Evolutionary conservation across 2,797 vertebrate species (phyloP).

Genomic region (Amazonetta brasiliensis): DNA sequence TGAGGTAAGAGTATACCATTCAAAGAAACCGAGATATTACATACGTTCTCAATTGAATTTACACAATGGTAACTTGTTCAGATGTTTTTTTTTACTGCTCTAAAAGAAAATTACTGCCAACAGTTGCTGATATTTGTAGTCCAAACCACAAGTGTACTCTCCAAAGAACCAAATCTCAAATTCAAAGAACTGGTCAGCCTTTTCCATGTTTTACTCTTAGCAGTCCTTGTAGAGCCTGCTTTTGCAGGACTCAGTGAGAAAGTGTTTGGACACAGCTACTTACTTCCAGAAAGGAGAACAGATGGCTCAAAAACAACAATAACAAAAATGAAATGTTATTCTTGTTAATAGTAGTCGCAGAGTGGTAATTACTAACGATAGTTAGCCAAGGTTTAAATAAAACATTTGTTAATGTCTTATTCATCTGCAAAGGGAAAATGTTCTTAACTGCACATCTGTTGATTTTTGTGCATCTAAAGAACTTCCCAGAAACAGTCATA

Average conservation of each 20-base stretch:
- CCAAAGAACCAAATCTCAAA: neutral
- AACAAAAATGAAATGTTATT: neutral
- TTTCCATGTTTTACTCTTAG: neutral
- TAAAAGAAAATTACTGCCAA: neutral
- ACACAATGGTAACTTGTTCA: neutral
- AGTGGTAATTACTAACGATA: neutral
- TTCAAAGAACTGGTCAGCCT: neutral
- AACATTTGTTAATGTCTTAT: neutral
- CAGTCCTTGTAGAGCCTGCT: neutral
- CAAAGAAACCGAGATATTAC: neutral
- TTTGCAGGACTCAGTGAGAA: neutral
- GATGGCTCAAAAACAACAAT: neutral
- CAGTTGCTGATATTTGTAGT: neutral
- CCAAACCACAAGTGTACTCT: neutral
- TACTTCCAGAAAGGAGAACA: neutral
- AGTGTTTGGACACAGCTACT: neutral
- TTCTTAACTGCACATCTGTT: neutral
- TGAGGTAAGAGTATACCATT: neutral
- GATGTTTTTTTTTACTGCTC: neutral
- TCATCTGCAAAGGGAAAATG: neutral
- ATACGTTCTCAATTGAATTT: neutral
- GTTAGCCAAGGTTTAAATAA: neutral
- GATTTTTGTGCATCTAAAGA: neutral
- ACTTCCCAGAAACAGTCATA: neutral
- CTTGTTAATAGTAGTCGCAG: neutral